phyloP scores from a whole-genome alignment of 1,140 invertebrate species.

The Drosophila subobscura region DNA sequence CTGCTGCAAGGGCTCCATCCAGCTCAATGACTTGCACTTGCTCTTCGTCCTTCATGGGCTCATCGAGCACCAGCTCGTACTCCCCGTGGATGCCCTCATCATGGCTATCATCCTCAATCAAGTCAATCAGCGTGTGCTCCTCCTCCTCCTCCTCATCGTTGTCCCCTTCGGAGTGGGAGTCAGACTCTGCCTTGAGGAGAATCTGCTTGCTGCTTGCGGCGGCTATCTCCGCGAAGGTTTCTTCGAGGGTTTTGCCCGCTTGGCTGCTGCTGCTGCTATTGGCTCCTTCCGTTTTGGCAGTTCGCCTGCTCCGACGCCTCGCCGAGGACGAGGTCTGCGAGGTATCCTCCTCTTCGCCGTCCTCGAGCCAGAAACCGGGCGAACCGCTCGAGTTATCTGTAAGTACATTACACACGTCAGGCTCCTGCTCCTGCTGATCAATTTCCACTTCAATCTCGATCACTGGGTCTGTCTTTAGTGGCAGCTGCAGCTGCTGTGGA shows the following conservation, averaged over 20 bases:
- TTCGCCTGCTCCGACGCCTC: constrained; percentile 45
- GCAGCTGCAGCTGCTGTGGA: background rate
- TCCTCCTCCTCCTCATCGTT: constrained; percentile 7
- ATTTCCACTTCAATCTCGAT: constrained; percentile 10
- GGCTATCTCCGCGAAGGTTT: constrained; percentile 64
- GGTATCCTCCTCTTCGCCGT: constrained; percentile 10
- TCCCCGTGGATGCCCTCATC: background rate
- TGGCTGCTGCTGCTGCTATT: background rate
- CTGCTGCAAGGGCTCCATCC: too few relatives aligned
- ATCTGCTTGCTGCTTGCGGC: constrained; percentile 47
- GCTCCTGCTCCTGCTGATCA: constrained; percentile 7
- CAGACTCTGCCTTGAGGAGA: constrained; percentile 7
- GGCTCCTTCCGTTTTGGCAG: background rate
- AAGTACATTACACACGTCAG: constrained; percentile 14
- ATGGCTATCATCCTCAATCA: constrained; percentile 38
- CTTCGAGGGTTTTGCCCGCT: constrained; percentile 54
- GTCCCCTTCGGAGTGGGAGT: background rate
- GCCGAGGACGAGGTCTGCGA: background rate
- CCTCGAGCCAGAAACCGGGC: constrained; percentile 39
- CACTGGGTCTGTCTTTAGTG: background rate
- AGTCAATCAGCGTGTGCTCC: constrained; percentile 32
- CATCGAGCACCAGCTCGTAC: background rate
- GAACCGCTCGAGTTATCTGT: constrained; percentile 36
- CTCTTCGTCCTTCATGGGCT: background rate
- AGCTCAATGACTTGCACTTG: background rate